Evolutionary conservation across 2,113 vertebrate species (phyloP), one percentile per base, ranked within the genome.

Genomic region (Charadrius vociferus): DNA sequence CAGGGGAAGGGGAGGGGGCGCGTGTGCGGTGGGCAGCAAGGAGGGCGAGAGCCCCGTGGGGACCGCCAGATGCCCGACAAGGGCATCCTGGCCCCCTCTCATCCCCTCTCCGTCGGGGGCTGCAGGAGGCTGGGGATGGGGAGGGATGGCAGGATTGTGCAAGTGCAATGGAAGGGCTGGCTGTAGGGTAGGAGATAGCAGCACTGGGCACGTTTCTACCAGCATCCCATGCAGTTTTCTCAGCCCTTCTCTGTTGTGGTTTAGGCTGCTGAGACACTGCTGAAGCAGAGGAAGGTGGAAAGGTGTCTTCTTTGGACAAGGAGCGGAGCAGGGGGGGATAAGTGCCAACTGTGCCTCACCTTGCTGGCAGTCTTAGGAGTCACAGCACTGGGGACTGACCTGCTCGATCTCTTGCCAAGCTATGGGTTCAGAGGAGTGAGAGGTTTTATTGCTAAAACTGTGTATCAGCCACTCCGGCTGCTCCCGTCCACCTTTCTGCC

Each of bases 41-140:
- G 65, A 65, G 41, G 24, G 9, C 0, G 3, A 36, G 58, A 43
- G 32, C 16, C 43, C 67, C 0, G 0, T 63, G 22, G 47, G 47
- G 53, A 59, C 11, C 1, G 0, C 65, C 16, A 12, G 39, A 32
- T 2, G 3, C 26, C 52, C 3, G 0, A 15, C 3, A 56, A 70
- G 29, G 67, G 47, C 72, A 78, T 18, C 20, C 49, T n/a, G 55
- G 9, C 2, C 14, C 12, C 13, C 6, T 81, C 12, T 71, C 1
- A 2, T 13, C 20, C 43, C 65, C 56, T 36, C 20, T 75, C 66
- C 3, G 1, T 0, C 0, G 3, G 56, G 41, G 16, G 18, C 17
- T 32, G 3, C 6, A 9, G 78, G n/a, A 58, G 59, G 39, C 58
- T 6, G 47, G 37, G n/a, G 39, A 18, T 0, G 9, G n/a, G 0